Base-by-base conservation (phyloP, 1,140 invertebrate species). In the fruit fly (Drosophila melanogaster) region DNA sequence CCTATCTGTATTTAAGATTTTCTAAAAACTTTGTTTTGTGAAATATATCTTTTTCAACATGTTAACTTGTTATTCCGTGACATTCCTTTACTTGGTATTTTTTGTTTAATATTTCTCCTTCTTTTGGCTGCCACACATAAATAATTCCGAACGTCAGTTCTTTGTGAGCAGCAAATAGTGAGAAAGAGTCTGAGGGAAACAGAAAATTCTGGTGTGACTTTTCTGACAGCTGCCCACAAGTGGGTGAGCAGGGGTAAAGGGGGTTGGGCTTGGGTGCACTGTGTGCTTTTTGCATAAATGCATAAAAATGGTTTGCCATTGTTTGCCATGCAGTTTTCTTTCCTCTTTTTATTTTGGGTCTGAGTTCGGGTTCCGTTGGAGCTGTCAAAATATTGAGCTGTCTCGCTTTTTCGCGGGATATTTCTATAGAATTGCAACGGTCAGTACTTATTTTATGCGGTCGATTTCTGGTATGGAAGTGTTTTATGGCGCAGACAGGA, bases 341-440 rank as follows among this genome's bases (percentile, higher is more conserved):
- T 49, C 19, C 30, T 11, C 14, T 55, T 38, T 38, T 38, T n/a
- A n/a, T 37, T 46, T 43, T 46, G 17, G 5, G 59, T 66, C 44
- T 44, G 40, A 65, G 74, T 59, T 51, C 26, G 50, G 54, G 33
- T 59, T 72, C 47, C 74, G 76, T 41, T 59, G 44, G 69, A 74
- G 65, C 79, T 86, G 84, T 87, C 84, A 87, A 87, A 87, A 87
- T 87, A 87, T 87, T 87, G 84, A 90, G 84, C 79, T 90, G 84
- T 84, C 79, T 79, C 75, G 49, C 60, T 77, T 67, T 76, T 71
- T 71, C 14, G 67, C 61, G 57, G 38, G 11, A 69, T 56, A 70
- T 69, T 73, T 73, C 72, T 75, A 75, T 74, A 74, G 72, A 76
- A 76, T 74, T 65, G 47, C 49, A 26, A 8, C 49, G 72, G 60